Conservation (phyloP, 2,888 invertebrate species). For the Eledone cirrhosa region DNA sequence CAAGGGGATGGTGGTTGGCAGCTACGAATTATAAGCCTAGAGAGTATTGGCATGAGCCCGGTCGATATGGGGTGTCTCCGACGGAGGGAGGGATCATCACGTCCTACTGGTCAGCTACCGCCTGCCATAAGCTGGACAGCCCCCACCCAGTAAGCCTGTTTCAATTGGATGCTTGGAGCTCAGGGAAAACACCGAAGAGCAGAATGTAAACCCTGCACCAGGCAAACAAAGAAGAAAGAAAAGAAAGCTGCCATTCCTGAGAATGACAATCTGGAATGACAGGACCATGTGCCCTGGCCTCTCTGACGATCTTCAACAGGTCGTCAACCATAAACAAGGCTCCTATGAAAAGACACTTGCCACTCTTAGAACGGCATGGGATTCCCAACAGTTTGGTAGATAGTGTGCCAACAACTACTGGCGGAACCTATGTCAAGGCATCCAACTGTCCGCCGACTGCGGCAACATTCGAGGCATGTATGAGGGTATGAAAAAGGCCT, state of each 20-base stretch:
- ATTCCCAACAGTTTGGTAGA: neutral
- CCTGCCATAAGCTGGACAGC: neutral
- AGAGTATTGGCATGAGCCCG: too few relatives aligned
- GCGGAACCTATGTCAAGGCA: neutral
- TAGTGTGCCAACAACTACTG: neutral
- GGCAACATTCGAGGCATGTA: neutral
- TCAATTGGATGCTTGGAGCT: neutral
- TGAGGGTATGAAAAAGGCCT: neutral
- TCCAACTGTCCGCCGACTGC: neutral
- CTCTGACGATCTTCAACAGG: slow-evolving; percentile 21
- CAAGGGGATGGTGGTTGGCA: too few relatives aligned
- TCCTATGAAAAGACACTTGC: neutral
- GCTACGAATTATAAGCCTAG: too few relatives aligned
- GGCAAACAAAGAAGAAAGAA: neutral
- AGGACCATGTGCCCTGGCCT: slow-evolving; percentile 32
- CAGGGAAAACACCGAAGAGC: neutral
- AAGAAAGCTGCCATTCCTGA: neutral
- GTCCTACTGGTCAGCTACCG: too few relatives aligned
- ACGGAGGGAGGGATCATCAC: too few relatives aligned
- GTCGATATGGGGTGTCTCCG: too few relatives aligned
- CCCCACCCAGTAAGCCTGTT: too few relatives aligned
- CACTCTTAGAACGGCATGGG: neutral
- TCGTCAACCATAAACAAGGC: neutral
- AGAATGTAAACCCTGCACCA: neutral
- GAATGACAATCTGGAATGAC: slow-evolving; percentile 10